phyloP scores from a whole-genome alignment of 2,888 invertebrate genomes.

The Aphrophora alni region DNA sequence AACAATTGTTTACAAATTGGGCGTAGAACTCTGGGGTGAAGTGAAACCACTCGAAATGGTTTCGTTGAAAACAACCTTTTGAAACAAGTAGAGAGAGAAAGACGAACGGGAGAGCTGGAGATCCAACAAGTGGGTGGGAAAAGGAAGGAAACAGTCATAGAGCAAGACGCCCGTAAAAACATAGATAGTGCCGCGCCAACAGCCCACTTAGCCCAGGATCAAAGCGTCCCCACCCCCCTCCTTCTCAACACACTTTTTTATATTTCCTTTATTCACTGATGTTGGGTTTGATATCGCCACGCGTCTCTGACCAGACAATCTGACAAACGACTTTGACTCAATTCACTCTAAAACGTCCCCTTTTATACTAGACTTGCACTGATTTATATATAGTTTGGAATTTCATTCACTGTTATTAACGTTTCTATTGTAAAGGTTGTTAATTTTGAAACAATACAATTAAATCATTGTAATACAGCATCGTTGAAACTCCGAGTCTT shows the following conservation, averaged over 20 bases:
- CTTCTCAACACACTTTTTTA: not conserved
- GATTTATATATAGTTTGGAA: too few relatives aligned
- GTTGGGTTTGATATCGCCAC: not conserved
- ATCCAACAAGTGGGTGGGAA: slow-evolving; percentile 9
- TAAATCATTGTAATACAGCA: too few relatives aligned
- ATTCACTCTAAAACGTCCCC: not conserved
- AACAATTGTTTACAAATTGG: slow-evolving; percentile 5
- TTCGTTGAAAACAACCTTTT: not conserved
- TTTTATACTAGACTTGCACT: too few relatives aligned
- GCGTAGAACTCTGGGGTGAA: not conserved
- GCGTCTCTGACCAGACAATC: not conserved
- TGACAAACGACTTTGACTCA: not conserved
- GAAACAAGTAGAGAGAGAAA: not conserved
- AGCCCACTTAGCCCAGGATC: slow-evolving; percentile 9
- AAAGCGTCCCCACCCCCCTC: not conserved
- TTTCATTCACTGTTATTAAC: too few relatives aligned
- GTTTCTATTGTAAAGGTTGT: too few relatives aligned
- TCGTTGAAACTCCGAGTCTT: too few relatives aligned
- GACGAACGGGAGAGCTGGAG: not conserved
- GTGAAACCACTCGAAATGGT: slow-evolving; percentile 6
- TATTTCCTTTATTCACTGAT: not conserved
- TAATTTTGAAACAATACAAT: too few relatives aligned
- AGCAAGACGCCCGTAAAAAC: slow-evolving; percentile 5
- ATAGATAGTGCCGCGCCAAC: not conserved
- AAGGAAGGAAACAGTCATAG: slow-evolving; percentile 3